Evolutionary conservation across 2,113 vertebrate species (phyloP), one percentile per base, ranked within the genome.

Genomic region (Channa argus): DNA sequence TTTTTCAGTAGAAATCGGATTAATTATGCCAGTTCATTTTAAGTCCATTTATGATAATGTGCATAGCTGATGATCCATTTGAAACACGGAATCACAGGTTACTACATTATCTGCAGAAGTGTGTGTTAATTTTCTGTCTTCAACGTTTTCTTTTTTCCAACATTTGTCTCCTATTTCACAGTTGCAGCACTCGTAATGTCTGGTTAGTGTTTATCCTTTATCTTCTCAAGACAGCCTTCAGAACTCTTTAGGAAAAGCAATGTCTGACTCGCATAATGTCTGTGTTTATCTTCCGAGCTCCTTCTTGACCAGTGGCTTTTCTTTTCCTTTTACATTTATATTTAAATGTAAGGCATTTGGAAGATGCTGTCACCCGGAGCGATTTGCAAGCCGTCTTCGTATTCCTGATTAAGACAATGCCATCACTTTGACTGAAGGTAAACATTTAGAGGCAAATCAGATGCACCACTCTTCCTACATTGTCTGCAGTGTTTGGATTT

Each of bases 281-380:
- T 49, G 54, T 47, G 41, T 68, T 69, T 73, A 73, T 6, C 71
- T 68, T 43, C 62, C 33, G 33, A 60, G 45, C 59, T 13, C 2
- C 41, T 46, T 67, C 59, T 69, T 44, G 49, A 64, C 63, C 74
- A 63, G 9, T 61, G 8, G 33, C 65, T 45, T 53, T 43, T 8
- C 6, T 58, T 62, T 36, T 59, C 36, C 63, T 15, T 64, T 74
- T 65, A 37, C 41, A 60, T 66, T 67, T 56, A 0, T 37, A 69
- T 87, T 74, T 51, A 78, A 74, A 85, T 61, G 63, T 38, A 12
- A 69, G 38, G 38, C 63, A 41, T 55, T 64, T 50, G 24, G 55
- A 2, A 2, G 39, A 39, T 2, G n/a, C 8, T 63, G 56, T 64
- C 39, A 73, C 50, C 54, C 12, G 14, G 15, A 55, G 43, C 3